Conservation (phyloP, 2,888 invertebrate species). For the Neoascia interrupta region DNA sequence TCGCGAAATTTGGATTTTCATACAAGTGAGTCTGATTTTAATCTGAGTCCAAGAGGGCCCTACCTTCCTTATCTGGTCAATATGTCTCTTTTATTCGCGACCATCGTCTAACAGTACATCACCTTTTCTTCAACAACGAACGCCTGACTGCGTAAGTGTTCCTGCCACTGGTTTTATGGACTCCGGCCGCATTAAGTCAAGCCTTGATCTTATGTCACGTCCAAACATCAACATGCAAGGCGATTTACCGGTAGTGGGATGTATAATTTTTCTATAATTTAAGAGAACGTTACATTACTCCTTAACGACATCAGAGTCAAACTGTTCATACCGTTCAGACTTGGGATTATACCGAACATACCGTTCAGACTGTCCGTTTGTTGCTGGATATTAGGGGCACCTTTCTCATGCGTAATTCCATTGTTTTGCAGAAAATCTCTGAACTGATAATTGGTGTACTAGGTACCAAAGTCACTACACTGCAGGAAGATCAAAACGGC, state of each 20-base stretch:
- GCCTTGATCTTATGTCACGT: not conserved
- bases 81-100: not conserved
- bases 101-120: not conserved
- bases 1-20: too few relatives aligned
- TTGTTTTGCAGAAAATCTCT: not conserved
- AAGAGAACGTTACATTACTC: not conserved
- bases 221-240: not conserved
- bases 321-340: not conserved
- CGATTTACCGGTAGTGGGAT: not conserved
- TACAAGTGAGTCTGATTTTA: too few relatives aligned
- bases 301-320: not conserved
- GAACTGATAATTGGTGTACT: not conserved
- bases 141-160: too few relatives aligned
- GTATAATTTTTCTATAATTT: not conserved
- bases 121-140: too few relatives aligned
- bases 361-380: too few relatives aligned
- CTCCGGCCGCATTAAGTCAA: not conserved
- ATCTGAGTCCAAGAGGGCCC: too few relatives aligned
- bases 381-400: not conserved
- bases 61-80: not conserved
- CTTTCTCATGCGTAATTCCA: not conserved
- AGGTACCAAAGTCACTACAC: not conserved
- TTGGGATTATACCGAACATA: not conserved
- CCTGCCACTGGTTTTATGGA: not conserved
- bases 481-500: conserved; percentile 16